Conservation (phyloP, 2,888 invertebrate genomes). For the Coecobrya sp. region DNA sequence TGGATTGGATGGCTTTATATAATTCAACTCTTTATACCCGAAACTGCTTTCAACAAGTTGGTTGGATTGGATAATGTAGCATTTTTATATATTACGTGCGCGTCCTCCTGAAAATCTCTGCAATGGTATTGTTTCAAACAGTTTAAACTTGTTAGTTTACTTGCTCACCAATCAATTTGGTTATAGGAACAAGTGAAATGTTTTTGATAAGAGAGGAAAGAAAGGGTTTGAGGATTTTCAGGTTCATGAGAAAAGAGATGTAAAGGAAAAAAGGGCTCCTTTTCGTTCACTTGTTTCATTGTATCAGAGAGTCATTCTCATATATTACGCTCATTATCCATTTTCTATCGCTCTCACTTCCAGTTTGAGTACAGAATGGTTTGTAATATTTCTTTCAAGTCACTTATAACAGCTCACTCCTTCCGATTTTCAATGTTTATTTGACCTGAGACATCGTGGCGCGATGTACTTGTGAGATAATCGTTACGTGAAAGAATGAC, state of each 20-base stretch:
- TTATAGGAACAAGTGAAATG: constrained; percentile 65
- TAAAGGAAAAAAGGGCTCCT: constrained; percentile 10
- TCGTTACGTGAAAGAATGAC: constrained; percentile 68
- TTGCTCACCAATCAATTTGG: constrained; percentile 64
- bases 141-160: constrained; percentile 50
- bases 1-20: not conserved
- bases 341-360: constrained; percentile 50
- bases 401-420: not conserved
- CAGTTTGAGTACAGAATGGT: not conserved
- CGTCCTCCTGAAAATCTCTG: not conserved
- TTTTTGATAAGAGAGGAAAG: constrained; percentile 45
- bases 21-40: not conserved
- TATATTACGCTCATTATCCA: constrained; percentile 81
- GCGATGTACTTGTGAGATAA: constrained; percentile 57
- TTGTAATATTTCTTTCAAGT: constrained; percentile 23
- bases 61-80: not conserved
- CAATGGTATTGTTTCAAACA: constrained; percentile 37
- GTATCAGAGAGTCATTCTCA: constrained; percentile 65
- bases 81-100: not conserved
- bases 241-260: constrained; percentile 25
- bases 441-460: constrained; percentile 74
- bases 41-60: constrained; percentile 29
- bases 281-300: not conserved
- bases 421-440: constrained; percentile 52
- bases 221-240: constrained; percentile 30